phyloP scores from a whole-genome alignment of 2,113 vertebrate genomes.

The Donacobius atricapilla region DNA sequence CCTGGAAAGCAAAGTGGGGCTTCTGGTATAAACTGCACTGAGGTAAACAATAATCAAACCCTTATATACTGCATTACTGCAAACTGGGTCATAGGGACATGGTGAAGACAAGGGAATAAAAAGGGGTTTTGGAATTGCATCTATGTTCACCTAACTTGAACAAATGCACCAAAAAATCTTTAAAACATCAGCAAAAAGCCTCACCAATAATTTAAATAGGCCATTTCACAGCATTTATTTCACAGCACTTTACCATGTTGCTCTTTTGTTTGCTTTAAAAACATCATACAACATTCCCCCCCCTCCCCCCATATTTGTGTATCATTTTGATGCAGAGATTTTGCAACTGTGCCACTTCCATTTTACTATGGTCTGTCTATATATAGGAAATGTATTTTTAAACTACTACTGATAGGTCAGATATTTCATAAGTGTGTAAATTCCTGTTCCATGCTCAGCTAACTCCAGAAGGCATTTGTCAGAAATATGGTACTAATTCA shows the following conservation, averaged over 20 bases:
- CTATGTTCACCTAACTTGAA: not conserved
- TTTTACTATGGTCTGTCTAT: not conserved
- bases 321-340: not conserved
- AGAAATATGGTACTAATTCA: not conserved
- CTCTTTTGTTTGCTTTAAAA: not conserved
- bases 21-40: not conserved
- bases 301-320: not conserved
- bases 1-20: not conserved
- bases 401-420: not conserved
- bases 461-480: not conserved
- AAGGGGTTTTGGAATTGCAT: not conserved
- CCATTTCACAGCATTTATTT: not conserved
- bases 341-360: not conserved
- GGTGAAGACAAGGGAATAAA: not conserved
- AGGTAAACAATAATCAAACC: not conserved
- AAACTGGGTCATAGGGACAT: not conserved
- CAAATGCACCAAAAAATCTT: not conserved
- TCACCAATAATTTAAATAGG: not conserved
- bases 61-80: not conserved
- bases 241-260: not conserved
- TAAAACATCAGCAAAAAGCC: not conserved
- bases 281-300: not conserved
- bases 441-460: not conserved
- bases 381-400: not conserved
- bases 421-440: not conserved